phyloP scores from a whole-genome alignment of 2,797 vertebrate genomes.

The Oryzias dopingdopingensis region DNA sequence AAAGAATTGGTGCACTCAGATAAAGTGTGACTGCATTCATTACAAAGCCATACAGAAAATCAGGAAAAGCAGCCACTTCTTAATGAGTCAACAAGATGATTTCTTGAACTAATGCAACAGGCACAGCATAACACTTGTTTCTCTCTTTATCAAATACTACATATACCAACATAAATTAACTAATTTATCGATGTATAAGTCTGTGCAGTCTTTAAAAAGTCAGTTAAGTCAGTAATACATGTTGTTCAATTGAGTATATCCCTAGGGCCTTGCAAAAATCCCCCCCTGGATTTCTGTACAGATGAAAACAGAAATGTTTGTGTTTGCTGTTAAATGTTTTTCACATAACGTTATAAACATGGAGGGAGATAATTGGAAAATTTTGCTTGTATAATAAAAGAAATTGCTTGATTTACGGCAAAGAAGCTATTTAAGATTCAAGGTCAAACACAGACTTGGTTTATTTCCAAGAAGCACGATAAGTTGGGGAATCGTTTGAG shows the following conservation, averaged over 20 bases:
- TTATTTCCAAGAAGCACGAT: neutral
- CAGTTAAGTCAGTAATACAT: no score
- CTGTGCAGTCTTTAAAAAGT: no score
- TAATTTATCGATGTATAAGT: no score
- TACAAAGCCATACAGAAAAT: conserved; percentile 20
- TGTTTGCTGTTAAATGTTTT: no score
- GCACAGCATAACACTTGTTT: conserved; percentile 7
- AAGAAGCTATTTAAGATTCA: neutral
- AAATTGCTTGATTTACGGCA: neutral
- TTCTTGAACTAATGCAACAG: conserved; percentile 4
- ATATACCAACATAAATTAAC: neutral
- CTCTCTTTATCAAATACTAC: conserved; percentile 4
- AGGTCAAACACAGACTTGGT: neutral
- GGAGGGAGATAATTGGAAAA: no score
- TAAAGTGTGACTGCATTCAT: conserved; percentile 23
- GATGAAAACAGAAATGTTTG: no score
- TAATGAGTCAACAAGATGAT: conserved; percentile 24
- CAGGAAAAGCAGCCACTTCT: conserved; percentile 23
- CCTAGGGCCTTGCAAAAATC: no score
- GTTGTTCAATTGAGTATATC: no score
- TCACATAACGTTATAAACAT: no score
- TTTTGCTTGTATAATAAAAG: neutral
- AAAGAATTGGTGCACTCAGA: conserved; percentile 22
- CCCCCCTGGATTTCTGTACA: no score
- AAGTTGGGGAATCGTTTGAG: neutral